Evolutionary conservation across 53 echinoderm and acorn worm species (phyloP).

Genomic region (Paracentrotus lividus): DNA sequence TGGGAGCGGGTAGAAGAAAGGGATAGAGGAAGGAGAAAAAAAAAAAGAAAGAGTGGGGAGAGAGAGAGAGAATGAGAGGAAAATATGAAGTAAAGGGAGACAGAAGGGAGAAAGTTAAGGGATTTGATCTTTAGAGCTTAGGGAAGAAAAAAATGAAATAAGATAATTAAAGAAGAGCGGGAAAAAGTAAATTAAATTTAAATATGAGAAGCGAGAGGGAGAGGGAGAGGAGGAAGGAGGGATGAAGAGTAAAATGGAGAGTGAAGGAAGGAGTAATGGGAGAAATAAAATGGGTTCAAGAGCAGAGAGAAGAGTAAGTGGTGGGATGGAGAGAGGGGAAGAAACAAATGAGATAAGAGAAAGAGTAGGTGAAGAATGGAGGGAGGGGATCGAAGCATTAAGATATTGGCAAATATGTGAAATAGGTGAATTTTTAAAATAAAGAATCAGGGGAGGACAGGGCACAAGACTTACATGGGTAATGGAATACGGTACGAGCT

Average conservation of each 20-base stretch:
- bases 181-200: neutral
- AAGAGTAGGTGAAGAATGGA: neutral
- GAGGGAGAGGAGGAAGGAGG: neutral
- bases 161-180: neutral
- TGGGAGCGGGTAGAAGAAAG: neutral
- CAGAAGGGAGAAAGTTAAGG: neutral
- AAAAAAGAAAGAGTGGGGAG: neutral
- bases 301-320: too few relatives aligned
- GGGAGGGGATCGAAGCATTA: neutral
- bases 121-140: too few relatives aligned
- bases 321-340: too few relatives aligned
- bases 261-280: neutral
- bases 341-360: too few relatives aligned
- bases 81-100: neutral
- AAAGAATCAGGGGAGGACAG: too few relatives aligned
- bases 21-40: neutral
- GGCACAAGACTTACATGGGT: too few relatives aligned
- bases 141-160: neutral
- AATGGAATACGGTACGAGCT: too few relatives aligned
- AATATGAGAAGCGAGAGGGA: neutral
- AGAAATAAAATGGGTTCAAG: too few relatives aligned
- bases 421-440: too few relatives aligned
- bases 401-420: too few relatives aligned
- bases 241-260: neutral
- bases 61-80: neutral